Conservation (phyloP, 2,888 invertebrate genomes). For the Tribolium freemani region DNA sequence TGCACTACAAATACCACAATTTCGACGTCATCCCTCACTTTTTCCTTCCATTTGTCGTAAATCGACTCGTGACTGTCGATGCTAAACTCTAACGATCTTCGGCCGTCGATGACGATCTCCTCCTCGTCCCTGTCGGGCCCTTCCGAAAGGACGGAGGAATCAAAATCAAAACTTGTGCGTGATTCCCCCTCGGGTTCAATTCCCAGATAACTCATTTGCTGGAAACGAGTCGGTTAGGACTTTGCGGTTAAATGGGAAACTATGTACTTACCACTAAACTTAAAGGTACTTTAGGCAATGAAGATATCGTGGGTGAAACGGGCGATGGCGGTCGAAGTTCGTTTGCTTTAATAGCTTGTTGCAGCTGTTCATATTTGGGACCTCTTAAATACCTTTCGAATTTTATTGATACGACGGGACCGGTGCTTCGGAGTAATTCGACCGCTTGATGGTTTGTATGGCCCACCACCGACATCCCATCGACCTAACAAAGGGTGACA, state of each 20-base stretch:
- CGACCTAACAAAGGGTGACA: conserved; percentile 71
- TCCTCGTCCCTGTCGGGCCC: conserved; percentile 71
- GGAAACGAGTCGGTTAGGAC: conserved; percentile 15
- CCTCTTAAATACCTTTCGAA: conserved; percentile 86
- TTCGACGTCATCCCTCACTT: conserved; percentile 79
- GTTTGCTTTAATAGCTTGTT: conserved; percentile 83
- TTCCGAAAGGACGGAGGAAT: conserved; percentile 65
- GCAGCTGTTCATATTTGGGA: conserved; percentile 88
- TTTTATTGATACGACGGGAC: conserved; percentile 78
- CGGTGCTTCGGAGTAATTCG: conserved; percentile 87
- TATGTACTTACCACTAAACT: conserved; percentile 74
- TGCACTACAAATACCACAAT: conserved; percentile 74
- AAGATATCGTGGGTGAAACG: conserved; percentile 79
- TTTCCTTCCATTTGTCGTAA: conserved; percentile 82
- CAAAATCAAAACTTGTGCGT: conserved; percentile 72
- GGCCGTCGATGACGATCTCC: conserved; percentile 77
- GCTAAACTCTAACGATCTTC: conserved; percentile 61
- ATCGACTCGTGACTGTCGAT: conserved; percentile 79
- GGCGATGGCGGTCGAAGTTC: conserved; percentile 74
- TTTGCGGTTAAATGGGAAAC: background rate
- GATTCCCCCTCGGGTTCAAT: conserved; percentile 79
- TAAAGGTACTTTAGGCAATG: conserved; percentile 82
- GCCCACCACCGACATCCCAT: conserved; percentile 89
- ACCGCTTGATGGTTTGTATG: conserved; percentile 96
- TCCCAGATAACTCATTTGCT: conserved; percentile 62